These are phyloP conservation scores for Magallana nippona DNA, from an alignment of 2,888 invertebrate species.

Conservation along the genomic window DNA sequence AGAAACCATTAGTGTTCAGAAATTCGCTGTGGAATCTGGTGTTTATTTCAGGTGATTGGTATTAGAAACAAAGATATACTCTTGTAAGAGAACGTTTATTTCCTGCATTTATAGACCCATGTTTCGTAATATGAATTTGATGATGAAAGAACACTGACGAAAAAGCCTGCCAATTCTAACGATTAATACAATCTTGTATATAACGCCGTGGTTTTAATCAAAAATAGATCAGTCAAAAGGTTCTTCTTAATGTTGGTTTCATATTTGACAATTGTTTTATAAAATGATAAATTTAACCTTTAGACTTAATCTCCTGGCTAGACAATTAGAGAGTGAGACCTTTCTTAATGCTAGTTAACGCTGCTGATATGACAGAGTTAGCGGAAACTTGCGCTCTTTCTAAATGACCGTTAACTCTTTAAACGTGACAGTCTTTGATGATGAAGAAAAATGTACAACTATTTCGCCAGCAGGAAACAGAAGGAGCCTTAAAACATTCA, in stretches of 20 bases:
- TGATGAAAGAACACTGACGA: too few species aligned
- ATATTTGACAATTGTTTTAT: background rate
- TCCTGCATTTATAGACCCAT: too few species aligned
- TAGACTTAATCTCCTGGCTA: background rate
- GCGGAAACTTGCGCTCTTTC: background rate
- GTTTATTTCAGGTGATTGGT: background rate
- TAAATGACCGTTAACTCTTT: background rate
- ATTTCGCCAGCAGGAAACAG: too few species aligned
- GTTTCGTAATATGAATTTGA: too few species aligned
- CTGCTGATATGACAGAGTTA: background rate
- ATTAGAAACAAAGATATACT: background rate
- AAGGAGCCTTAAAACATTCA: too few species aligned
- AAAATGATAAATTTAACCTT: conserved; percentile 15
- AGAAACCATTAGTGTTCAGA: background rate
- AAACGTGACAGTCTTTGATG: too few species aligned
- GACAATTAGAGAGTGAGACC: background rate
- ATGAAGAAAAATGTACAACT: too few species aligned
- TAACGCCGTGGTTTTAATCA: background rate
- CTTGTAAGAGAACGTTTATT: too few species aligned
- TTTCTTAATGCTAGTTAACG: background rate
- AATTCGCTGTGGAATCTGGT: background rate
- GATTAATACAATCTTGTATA: background rate
- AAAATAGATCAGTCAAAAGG: background rate
- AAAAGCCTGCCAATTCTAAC: too few species aligned
- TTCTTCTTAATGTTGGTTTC: background rate